phyloP scores from a whole-genome alignment of 2,113 vertebrate genomes.

The Oceanodroma tethys region DNA sequence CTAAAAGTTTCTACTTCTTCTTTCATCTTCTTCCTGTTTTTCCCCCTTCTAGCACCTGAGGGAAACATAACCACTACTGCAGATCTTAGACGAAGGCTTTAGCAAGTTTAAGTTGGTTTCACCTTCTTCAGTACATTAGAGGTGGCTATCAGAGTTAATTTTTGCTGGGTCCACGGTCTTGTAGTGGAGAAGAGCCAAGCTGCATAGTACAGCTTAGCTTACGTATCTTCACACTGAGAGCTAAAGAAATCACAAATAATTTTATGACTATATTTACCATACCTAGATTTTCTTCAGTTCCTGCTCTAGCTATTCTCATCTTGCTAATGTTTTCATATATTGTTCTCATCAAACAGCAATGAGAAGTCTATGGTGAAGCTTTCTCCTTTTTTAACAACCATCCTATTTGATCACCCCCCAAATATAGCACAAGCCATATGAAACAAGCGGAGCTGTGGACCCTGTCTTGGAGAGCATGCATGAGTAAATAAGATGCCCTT shows the following conservation, averaged over 20 bases:
- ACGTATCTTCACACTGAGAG: not conserved
- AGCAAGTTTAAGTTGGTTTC: not conserved
- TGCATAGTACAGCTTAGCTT: not conserved
- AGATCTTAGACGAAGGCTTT: not conserved
- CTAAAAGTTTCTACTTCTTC: not conserved
- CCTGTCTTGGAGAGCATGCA: slow-evolving; percentile 21
- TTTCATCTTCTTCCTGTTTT: not conserved
- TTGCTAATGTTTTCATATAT: not conserved
- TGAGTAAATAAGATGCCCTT: slow-evolving; percentile 58
- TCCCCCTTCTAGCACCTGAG: not conserved
- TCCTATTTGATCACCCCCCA: not conserved
- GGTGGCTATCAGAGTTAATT: not conserved
- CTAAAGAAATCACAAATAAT: not conserved
- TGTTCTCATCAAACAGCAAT: not conserved
- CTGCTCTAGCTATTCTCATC: not conserved
- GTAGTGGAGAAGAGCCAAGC: not conserved
- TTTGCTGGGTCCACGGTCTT: not conserved
- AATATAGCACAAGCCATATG: not conserved
- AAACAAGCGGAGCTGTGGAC: slow-evolving; percentile 30
- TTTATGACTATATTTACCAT: not conserved
- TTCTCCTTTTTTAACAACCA: not conserved
- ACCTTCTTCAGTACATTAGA: not conserved
- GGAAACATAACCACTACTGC: not conserved
- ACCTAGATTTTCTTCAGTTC: not conserved
- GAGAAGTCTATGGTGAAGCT: not conserved